Evolutionary conservation across 2,888 invertebrate species (phyloP), one percentile per base, ranked within the genome.

Genomic region (Lasioglossum pauxillum): DNA sequence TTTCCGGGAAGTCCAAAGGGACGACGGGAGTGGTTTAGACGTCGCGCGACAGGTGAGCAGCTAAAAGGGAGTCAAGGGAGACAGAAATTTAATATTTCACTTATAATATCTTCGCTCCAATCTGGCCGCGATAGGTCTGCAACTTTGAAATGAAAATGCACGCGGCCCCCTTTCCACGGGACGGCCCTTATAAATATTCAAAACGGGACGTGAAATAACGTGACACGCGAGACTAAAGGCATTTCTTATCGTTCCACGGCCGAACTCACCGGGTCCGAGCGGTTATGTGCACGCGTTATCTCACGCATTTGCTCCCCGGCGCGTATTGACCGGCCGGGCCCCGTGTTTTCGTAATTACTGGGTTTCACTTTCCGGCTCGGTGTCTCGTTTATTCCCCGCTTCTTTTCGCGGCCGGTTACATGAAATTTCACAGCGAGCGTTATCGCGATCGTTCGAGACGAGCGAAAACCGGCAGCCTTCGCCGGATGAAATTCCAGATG

Each of bases 141-240:
- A 93, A 94, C 91, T 93, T 94, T 91, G 90, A 91, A 94, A 94
- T 93, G 93, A 93, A 93, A 94, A 94, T 93, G 93, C 93, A 93
- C 93, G 92, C 90, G 89, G 84, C 80, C 44, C 60, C 75, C 78
- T 35, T 38, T 84, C 88, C 85, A 90, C 93, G 93, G 93, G 94
- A 93, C 93, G 92, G 92, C 90, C 93, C 93, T 94, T 94, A 94
- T 94, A 94, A 94, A 94, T 94, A 94, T 94, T 94, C 93, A 94
- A 90, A 94, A 91, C 90, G 92, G 90, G 89, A 93, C 92, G 93
- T 92, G 91, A 93, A 94, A 93, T 94, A 94, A 92, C 93, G 93
- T 91, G 91, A 92, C 94, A 93, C 94, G 94, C 94, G 93, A 94
- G 93, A 94, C 93, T 88, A 90, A 92, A 93, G 93, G 94, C 90